phyloP scores from a whole-genome alignment of 37 sponge, comb jelly and placozoan genomes.

The Theonella swinhoei region DNA sequence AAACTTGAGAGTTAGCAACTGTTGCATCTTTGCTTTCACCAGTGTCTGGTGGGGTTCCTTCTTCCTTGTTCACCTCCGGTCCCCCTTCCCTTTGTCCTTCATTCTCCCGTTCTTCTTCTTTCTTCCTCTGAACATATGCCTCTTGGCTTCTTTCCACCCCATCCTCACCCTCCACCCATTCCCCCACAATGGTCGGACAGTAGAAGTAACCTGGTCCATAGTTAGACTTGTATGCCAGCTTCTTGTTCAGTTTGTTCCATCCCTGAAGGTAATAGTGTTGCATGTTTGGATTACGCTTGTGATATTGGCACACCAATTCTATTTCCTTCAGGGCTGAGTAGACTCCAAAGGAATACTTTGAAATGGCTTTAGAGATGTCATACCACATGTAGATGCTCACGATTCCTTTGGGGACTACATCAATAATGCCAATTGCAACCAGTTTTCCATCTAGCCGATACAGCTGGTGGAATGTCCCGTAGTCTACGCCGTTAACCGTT shows the following conservation, averaged over 20 bases:
- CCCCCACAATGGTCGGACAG: slow-evolving; percentile 69
- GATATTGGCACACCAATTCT: slow-evolving; percentile 61
- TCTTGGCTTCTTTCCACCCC: slow-evolving; percentile 49
- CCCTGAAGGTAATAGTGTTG: slow-evolving; percentile 91
- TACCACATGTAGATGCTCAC: slow-evolving; percentile 96
- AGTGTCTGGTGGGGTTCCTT: background rate
- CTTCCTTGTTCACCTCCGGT: background rate
- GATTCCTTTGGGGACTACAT: slow-evolving; percentile 83
- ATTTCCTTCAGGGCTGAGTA: slow-evolving; percentile 93
- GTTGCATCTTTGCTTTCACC: background rate
- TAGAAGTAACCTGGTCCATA: slow-evolving; percentile 87
- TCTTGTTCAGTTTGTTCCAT: slow-evolving; percentile 83
- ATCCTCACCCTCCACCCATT: slow-evolving; percentile 67
- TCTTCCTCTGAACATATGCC: background rate
- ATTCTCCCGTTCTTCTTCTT: background rate
- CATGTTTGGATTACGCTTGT: slow-evolving; percentile 56
- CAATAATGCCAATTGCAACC: slow-evolving; percentile 86
- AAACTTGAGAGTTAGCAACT: background rate
- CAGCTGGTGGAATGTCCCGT: slow-evolving; percentile 90
- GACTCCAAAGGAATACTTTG: slow-evolving; percentile 89
- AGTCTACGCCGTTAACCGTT: slow-evolving; percentile 57
- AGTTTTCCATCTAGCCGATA: slow-evolving; percentile 85
- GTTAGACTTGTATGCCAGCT: slow-evolving; percentile 87
- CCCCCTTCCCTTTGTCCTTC: background rate
- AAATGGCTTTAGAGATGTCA: slow-evolving; percentile 70